Percentiles rank a stretch among this genome's conserved stretches.
Conservation (phyloP, 2,113 vertebrate genomes). For the Chloebia gouldiae region DNA sequence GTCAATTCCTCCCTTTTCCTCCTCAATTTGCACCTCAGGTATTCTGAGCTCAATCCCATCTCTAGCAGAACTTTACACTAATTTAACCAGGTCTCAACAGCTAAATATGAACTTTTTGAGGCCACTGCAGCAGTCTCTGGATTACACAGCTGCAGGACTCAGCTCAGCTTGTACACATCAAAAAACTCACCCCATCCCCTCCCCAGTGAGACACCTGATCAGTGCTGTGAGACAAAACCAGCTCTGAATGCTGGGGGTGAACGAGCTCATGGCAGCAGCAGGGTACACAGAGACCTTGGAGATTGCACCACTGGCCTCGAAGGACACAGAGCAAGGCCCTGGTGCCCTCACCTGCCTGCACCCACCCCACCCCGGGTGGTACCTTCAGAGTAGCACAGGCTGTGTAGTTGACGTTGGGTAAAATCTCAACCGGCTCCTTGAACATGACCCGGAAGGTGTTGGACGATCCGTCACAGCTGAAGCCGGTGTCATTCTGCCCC, state of each 20-base stretch:
- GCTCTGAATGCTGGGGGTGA: not conserved
- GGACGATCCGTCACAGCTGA: slow-evolving; percentile 94
- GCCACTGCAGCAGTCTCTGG: not conserved
- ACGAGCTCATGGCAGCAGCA: accelerated
- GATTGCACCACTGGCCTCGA: accelerated
- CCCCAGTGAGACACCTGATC: not conserved
- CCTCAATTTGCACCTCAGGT: not conserved
- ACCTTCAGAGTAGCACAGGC: slow-evolving; percentile 97
- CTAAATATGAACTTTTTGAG: not conserved
- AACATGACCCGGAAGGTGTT: slow-evolving; percentile 99
- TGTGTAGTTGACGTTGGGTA: slow-evolving; percentile 96
- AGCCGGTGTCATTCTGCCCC: slow-evolving; percentile 96
- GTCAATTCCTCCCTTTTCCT: not conserved
- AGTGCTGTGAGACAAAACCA: not conserved
- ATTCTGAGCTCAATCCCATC: not conserved
- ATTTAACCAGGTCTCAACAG: not conserved
- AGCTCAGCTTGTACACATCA: not conserved
- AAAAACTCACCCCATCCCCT: not conserved
- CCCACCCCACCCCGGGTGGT: not conserved
- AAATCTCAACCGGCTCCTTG: slow-evolving; percentile 94
- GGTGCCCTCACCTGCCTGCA: not conserved
- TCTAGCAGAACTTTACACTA: not conserved
- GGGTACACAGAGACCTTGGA: not conserved
- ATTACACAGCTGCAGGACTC: not conserved
- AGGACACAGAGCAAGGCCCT: not conserved